A percentile compares a stretch with the other conserved stretches of the same genome.
phyloP scores from a whole-genome alignment of 1,140 invertebrate species.

The Lepidurus arcticus region DNA sequence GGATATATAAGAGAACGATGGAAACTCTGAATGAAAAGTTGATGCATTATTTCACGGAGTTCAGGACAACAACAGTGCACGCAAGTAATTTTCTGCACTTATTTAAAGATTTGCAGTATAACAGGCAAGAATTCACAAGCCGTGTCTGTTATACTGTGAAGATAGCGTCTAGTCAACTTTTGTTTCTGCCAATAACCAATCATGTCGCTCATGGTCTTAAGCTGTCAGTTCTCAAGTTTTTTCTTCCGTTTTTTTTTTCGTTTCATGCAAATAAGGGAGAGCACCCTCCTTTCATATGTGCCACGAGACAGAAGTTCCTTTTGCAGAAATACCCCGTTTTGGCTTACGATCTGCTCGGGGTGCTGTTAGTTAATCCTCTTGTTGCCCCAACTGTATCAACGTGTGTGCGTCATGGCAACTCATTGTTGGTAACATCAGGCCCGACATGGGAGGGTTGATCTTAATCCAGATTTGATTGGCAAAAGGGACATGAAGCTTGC shows the following conservation, averaged over 20 bases:
- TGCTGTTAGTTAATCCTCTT: not conserved
- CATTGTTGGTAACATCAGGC: slow-evolving; percentile 13
- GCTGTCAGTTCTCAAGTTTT: not conserved
- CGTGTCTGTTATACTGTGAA: too few relatives aligned
- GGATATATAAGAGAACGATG: too few relatives aligned
- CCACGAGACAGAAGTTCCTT: not conserved
- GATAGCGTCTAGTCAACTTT: not conserved
- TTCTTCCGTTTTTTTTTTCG: not conserved
- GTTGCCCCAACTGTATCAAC: slow-evolving; percentile 18
- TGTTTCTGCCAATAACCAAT: slow-evolving; percentile 15
- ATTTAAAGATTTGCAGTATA: too few relatives aligned
- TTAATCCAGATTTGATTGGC: slow-evolving; percentile 22
- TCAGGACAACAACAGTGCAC: too few relatives aligned
- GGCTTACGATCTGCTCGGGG: not conserved
- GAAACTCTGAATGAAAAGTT: too few relatives aligned
- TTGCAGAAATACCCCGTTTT: not conserved
- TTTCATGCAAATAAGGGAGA: slow-evolving; percentile 4
- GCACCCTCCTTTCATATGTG: not conserved
- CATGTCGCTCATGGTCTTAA: not conserved
- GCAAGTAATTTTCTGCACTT: too few relatives aligned
- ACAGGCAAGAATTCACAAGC: too few relatives aligned
- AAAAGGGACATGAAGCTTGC: slow-evolving; percentile 9
- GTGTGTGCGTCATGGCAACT: slow-evolving; percentile 14
- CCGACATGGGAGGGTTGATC: slow-evolving; percentile 20
- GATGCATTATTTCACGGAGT: too few relatives aligned